These are phyloP conservation scores for Cichladusa arquata DNA, from an alignment of 2,113 vertebrate species.

Conservation along the genomic window DNA sequence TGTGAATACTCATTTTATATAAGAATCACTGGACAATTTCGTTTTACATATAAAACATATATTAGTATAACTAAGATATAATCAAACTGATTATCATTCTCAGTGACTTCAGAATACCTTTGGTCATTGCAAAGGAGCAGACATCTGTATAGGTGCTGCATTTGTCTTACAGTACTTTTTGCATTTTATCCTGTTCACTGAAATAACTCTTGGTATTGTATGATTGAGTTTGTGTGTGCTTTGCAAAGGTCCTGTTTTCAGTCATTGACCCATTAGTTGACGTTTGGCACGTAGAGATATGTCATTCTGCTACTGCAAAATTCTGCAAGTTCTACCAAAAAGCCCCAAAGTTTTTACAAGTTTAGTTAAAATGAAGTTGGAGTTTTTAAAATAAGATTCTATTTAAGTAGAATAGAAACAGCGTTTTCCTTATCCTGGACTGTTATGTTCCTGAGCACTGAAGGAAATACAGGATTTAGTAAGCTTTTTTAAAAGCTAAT, in stretches of 20 bases:
- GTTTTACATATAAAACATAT: not conserved
- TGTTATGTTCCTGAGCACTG: not conserved
- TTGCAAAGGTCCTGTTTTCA: not conserved
- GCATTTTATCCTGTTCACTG: not conserved
- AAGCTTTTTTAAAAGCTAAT: not conserved
- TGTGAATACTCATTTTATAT: not conserved
- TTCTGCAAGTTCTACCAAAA: not conserved
- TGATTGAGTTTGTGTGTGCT: not conserved
- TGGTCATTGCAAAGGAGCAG: not conserved
- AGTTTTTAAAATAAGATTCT: not conserved
- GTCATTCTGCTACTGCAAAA: conserved; percentile 7
- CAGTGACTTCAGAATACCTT: not conserved
- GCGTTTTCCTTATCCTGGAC: not conserved
- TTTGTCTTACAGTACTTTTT: not conserved
- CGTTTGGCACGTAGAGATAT: not conserved
- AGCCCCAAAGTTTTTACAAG: not conserved
- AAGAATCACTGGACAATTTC: not conserved
- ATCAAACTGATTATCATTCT: not conserved
- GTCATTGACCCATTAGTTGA: not conserved
- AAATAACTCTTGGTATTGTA: not conserved
- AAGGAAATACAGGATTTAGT: not conserved
- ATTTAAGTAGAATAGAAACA: not conserved
- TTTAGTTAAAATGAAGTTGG: not conserved
- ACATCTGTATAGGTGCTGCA: not conserved
- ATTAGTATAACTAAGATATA: not conserved